Evolutionary conservation across 2,888 invertebrate genomes (phyloP), one percentile per base, ranked within the genome.

Genomic region (Phytoseiulus persimilis): DNA sequence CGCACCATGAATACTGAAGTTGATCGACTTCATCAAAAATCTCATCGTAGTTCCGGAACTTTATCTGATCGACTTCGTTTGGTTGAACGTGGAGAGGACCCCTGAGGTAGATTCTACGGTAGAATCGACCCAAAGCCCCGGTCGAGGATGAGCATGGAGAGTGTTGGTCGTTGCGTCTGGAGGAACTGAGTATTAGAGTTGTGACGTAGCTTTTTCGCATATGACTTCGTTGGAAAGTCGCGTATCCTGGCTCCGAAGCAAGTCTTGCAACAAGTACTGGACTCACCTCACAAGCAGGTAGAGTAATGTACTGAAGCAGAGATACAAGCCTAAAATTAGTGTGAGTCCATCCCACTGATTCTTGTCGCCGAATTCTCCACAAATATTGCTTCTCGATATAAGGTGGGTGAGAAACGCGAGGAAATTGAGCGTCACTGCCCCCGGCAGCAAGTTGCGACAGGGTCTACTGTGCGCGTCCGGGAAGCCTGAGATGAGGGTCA

Each of bases 231-330:
- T n/a, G n/a, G n/a, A n/a, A n/a, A n/a, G n/a, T n/a, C n/a, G n/a
- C n/a, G n/a, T n/a, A n/a, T n/a, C n/a, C n/a, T n/a, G n/a, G n/a
- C n/a, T n/a, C n/a, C n/a, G n/a, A n/a, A n/a, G n/a, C n/a, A n/a
- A n/a, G n/a, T n/a, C n/a, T n/a, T n/a, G n/a, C n/a, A n/a, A n/a
- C n/a, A n/a, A n/a, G n/a, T n/a, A n/a, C n/a, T n/a, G n/a, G 9
- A 87, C 87, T 87, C 32, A 87, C 87, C 87, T 87, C 87, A 87
- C 87, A 87, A 87, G 87, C 87, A 87, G 87, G 32, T 87, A 87
- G 87, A 87, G 87, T 45, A 87, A 33, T 32, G 87, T 87, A 45
- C 87, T 87, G 87, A 87, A 87, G 87, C 87, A 28, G 32, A 87
- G 87, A 87, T 87, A 87, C 87, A 87, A 33, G 32, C 87, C 87